These are phyloP conservation scores for Furcula furcula DNA, from an alignment of 2,888 invertebrate species.

Conservation along the genomic window DNA sequence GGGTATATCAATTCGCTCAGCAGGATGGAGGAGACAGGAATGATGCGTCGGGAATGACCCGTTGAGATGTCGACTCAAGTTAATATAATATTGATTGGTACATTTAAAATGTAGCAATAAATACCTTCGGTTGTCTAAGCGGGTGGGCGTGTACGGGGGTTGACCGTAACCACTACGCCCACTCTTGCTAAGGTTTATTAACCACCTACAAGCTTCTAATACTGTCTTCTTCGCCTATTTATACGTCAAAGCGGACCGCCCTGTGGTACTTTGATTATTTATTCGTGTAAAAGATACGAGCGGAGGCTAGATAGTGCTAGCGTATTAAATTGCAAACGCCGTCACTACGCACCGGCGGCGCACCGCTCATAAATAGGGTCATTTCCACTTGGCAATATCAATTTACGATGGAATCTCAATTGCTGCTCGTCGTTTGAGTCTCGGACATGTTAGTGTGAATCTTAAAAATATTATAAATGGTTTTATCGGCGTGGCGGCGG, in stretches of 20 bases:
- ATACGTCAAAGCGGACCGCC: conserved; percentile 6
- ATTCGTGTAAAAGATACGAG: not conserved
- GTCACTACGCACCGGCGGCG: conserved; percentile 16
- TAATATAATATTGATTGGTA: no score
- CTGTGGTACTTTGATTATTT: not conserved
- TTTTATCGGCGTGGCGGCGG: no score
- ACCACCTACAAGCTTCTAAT: conserved; percentile 30
- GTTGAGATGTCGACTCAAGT: no score
- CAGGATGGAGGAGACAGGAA: no score
- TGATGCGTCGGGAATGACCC: no score
- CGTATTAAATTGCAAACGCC: conserved; percentile 30
- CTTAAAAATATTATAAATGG: not conserved
- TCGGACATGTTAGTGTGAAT: not conserved
- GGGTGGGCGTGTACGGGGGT: conserved; percentile 16
- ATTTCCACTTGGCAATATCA: conserved; percentile 18
- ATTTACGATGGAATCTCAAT: conserved; percentile 10
- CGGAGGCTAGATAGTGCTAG: conserved; percentile 11
- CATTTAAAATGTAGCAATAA: no score
- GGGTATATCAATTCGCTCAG: no score
- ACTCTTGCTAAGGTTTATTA: conserved; percentile 23
- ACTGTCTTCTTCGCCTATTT: conserved; percentile 29
- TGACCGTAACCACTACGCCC: conserved; percentile 26
- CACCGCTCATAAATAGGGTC: conserved; percentile 11
- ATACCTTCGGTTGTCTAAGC: conserved; percentile 29
- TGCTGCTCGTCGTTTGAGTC: not conserved